phyloP scores from a whole-genome alignment of 1,140 invertebrate species.

The Coptotermes formosanus region DNA sequence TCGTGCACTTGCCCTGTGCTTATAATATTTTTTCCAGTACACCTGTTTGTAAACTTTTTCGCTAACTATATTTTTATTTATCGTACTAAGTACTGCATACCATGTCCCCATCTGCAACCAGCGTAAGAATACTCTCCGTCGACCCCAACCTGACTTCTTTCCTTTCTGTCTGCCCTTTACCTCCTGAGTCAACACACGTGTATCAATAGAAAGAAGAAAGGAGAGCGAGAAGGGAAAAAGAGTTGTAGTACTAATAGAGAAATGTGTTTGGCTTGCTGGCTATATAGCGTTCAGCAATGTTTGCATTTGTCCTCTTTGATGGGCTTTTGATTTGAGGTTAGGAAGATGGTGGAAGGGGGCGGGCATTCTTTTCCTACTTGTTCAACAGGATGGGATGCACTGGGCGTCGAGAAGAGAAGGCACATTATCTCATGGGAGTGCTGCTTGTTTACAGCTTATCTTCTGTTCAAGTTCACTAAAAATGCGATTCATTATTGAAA shows the following conservation, averaged over 20 bases:
- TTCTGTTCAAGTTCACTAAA: not conserved
- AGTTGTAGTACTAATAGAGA: not conserved
- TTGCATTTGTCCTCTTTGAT: constrained; percentile 12
- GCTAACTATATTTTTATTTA: constrained; percentile 2
- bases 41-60: not conserved
- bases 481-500: constrained; percentile 3
- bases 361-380: not conserved
- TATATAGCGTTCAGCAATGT: constrained; percentile 5
- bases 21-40: not conserved
- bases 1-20: not conserved
- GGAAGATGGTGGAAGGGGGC: not conserved
- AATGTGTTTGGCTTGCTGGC: constrained; percentile 17
- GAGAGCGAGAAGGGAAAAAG: not conserved
- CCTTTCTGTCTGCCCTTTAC: not conserved
- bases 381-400: not conserved
- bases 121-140: not conserved
- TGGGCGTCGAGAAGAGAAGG: not conserved
- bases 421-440: not conserved
- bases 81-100: not conserved
- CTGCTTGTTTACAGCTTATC: not conserved
- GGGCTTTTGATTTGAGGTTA: constrained; percentile 8
- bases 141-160: not conserved
- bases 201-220: not conserved
- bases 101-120: not conserved
- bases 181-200: constrained; percentile 16